Evolutionary conservation across 2,797 vertebrate species (phyloP), one percentile per base, ranked within the genome.

Genomic region (Scolopax rusticola): DNA sequence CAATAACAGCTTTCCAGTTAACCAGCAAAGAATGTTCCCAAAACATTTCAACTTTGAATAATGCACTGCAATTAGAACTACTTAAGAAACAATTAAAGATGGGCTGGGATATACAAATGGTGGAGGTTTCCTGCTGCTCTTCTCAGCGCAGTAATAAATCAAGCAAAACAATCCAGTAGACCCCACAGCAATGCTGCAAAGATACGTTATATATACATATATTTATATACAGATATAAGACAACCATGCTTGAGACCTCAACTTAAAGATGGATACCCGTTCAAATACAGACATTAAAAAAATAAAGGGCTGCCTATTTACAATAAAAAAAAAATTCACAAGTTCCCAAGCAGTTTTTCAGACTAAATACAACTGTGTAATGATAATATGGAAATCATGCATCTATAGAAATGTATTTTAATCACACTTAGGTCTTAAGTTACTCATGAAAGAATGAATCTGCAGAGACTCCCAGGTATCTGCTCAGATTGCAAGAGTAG

Each of bases 1-100:
- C 57, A 63, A 71, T 74, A 57, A 67, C 4, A 61, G 20, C 30
- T 77, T 80, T 60, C 63, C 74, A 80, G 53, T 74, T 57, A 82
- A 60, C 33, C 59, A 60, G 70, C 41, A 77, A 88, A 64, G 17
- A 89, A 67, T 5, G 40, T 80, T 95, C 74, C 71, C 64, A 70
- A 87, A 89, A 15, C 45, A 75, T 17, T 74, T 57, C 32, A 15
- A 17, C 74, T 74, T 33, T 7, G 19, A 87, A 80, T 76, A 84
- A 84, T 15, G 41, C 65, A 12, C 3, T 63, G 41, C 78, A 53
- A 87, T 77, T n/a, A 36, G 33, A 93, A 74, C 36, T 30, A 57
- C 41, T 84, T 61, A 33, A 3, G 38, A 77, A 95, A 67, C 43
- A 75, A 63, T 40, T 74, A 38, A 74, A 84, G 71, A 60, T 32